Conservation (phyloP, 2,888 invertebrate genomes). For the Zhuqinia jingwanae region DNA sequence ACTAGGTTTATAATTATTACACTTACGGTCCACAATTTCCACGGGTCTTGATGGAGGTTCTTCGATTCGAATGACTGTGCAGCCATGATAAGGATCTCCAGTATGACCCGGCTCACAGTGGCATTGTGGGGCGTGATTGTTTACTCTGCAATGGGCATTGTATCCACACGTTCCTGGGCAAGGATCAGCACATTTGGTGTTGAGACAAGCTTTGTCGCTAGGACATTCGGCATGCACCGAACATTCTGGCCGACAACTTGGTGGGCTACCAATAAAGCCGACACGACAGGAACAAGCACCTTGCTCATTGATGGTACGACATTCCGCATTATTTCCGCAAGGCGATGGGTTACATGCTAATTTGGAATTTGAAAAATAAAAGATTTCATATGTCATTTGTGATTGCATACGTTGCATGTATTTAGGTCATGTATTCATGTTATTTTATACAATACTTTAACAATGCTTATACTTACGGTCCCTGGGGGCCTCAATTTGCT, state of each 20-base stretch:
- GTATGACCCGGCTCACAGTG: slow-evolving; percentile 85
- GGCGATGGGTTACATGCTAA: slow-evolving; percentile 94
- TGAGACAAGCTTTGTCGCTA: slow-evolving; percentile 84
- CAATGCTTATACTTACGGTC: no score
- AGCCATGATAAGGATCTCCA: slow-evolving; percentile 81
- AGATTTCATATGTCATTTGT: no score
- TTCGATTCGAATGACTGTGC: slow-evolving; percentile 76
- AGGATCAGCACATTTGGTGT: slow-evolving; percentile 91
- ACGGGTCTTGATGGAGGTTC: slow-evolving; percentile 69
- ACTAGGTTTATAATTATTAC: no score
- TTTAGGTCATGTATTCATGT: no score
- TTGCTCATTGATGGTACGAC: slow-evolving; percentile 86
- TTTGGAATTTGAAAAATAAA: no score
- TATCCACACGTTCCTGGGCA: slow-evolving; percentile 86
- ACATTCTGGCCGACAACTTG: slow-evolving; percentile 75
- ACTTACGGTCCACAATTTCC: slow-evolving; percentile 67
- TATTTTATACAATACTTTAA: no score
- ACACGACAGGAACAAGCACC: slow-evolving; percentile 73
- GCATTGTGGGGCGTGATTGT: slow-evolving; percentile 82
- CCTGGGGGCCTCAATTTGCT: slow-evolving; percentile 82
- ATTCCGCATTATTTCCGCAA: slow-evolving; percentile 88
- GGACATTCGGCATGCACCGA: slow-evolving; percentile 84
- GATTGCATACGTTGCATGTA: no score
- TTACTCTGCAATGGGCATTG: slow-evolving; percentile 84
- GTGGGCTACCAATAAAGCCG: slow-evolving; percentile 72